These are phyloP conservation scores for Aphidius ervi DNA, from an alignment of 1,140 invertebrate genomes.

Conservation along the genomic window DNA sequence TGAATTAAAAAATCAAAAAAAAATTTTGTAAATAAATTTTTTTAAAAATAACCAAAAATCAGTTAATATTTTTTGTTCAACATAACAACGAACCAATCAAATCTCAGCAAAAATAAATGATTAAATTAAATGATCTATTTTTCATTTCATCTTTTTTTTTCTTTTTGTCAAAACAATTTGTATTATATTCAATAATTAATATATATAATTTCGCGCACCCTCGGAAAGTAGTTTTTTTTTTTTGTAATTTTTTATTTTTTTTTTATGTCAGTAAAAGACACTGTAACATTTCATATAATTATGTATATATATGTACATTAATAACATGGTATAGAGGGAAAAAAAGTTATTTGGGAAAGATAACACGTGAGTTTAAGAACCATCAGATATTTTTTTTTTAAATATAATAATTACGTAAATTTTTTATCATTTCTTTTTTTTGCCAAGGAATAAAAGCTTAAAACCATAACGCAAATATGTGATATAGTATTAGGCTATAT, in stretches of 20 bases:
- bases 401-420: neutral
- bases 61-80: no score
- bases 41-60: no score
- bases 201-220: constrained; percentile 17
- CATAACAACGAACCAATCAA: no score
- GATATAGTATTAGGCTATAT: constrained; percentile 6
- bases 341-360: constrained; percentile 31
- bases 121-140: no score
- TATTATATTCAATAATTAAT: constrained; percentile 11
- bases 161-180: neutral
- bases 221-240: constrained; percentile 23
- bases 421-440: constrained; percentile 15
- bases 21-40: no score
- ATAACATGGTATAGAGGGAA: constrained; percentile 43
- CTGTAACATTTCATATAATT: constrained; percentile 39
- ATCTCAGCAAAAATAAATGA: no score
- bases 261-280: constrained; percentile 46
- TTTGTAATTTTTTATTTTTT: constrained; percentile 25
- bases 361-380: constrained; percentile 12
- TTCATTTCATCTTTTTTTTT: no score
- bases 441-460: constrained; percentile 36
- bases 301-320: constrained; percentile 47
- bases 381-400: constrained; percentile 25
- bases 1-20: no score
- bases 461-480: constrained; percentile 28